These are phyloP conservation scores for Takifugu flavidus DNA, from an alignment of 2,113 vertebrate species.

Conservation along the genomic window DNA sequence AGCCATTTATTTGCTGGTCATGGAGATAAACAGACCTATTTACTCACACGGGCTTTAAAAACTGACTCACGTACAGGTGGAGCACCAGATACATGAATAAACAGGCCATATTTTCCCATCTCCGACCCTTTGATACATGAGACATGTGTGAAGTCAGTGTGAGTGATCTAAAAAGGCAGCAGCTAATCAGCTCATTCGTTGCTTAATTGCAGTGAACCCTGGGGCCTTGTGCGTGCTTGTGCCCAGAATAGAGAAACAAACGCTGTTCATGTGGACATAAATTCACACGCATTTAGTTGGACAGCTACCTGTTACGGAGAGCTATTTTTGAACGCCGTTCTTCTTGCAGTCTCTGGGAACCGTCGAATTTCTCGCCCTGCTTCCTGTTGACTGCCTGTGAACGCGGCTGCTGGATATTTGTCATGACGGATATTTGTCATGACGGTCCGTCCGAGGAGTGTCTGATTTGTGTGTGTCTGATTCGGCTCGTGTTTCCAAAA, in stretches of 20 bases:
- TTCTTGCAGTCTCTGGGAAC: neutral
- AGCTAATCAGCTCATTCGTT: conserved; percentile 8
- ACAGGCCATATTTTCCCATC: no score
- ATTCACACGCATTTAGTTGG: neutral
- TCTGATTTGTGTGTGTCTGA: neutral
- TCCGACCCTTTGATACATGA: no score
- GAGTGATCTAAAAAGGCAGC: neutral
- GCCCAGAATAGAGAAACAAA: neutral
- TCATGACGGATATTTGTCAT: conserved; percentile 23
- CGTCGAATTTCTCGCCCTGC: conserved; percentile 35
- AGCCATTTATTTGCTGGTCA: no score
- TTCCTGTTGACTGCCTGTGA: conserved; percentile 5
- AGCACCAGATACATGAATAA: no score
- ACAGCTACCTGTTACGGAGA: neutral
- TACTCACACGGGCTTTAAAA: no score
- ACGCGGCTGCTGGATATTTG: conserved; percentile 13
- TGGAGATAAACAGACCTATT: no score
- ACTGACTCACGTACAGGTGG: no score
- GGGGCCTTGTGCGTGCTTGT: conserved; percentile 11
- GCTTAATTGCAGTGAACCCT: conserved; percentile 1
- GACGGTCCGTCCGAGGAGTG: neutral
- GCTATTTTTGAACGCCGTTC: no score
- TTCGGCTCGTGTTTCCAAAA: neutral
- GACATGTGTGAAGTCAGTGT: no score
- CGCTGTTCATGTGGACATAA: conserved; percentile 1